Evolutionary conservation across 1,140 invertebrate genomes (phyloP).

Genomic region (Monochamus saltuarius): DNA sequence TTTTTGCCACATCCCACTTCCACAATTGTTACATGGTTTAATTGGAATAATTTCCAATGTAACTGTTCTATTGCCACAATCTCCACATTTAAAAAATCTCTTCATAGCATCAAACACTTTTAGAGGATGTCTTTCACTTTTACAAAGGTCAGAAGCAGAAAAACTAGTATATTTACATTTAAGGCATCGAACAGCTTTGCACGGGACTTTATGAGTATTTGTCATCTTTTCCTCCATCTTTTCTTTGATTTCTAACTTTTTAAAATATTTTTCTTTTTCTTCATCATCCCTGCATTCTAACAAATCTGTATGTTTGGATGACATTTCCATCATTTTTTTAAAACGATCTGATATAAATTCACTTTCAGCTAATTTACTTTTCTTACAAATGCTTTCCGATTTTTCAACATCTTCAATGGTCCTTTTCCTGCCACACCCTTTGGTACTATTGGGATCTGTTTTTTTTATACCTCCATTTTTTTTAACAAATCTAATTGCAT

Average conservation of each 20-base stretch:
- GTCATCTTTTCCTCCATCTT: conserved; percentile 91
- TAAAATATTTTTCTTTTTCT: conserved; percentile 84
- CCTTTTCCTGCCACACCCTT: conserved; percentile 59
- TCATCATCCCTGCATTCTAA: conserved; percentile 71
- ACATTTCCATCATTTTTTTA: conserved; percentile 75
- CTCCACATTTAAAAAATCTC: conserved; percentile 86
- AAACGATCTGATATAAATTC: conserved; percentile 66
- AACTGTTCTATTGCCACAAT: conserved; percentile 81
- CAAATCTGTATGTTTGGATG: conserved; percentile 75
- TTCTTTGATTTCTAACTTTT: conserved; percentile 86
- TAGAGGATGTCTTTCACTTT: conserved; percentile 75
- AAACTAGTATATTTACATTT: conserved; percentile 88
- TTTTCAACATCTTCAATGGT: conserved; percentile 52
- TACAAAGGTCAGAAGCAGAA: conserved; percentile 80
- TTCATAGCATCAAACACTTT: conserved; percentile 78
- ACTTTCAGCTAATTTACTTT: conserved; percentile 54
- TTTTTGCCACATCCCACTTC: conserved; percentile 70
- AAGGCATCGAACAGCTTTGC: conserved; percentile 85
- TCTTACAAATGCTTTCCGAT: conserved; percentile 54
- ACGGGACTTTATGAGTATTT: conserved; percentile 76
- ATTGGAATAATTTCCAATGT: conserved; percentile 76
- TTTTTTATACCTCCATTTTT: conserved; percentile 67
- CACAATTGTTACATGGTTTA: conserved; percentile 76
- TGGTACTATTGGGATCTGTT: conserved; percentile 67
- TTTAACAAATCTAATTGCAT: conserved; percentile 67